Conservation (phyloP, 2,797 vertebrate genomes). For the Acanthopagrus latus region DNA sequence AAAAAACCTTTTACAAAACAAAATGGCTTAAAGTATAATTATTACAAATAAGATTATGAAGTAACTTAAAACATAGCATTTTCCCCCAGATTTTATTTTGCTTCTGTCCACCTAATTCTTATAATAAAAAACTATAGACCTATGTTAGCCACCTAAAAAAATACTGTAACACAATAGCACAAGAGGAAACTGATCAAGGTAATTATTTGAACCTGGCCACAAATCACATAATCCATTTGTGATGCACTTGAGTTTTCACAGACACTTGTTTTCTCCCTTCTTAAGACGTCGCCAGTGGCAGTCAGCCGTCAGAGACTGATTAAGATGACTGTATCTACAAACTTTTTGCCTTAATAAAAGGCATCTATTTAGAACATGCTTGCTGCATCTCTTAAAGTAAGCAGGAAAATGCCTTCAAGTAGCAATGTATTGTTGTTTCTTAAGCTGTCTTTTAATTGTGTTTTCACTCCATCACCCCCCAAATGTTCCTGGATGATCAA, state of each 20-base stretch:
- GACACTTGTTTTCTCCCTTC: slow-evolving; percentile 17
- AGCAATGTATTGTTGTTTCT: slow-evolving; percentile 20
- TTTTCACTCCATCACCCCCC: not conserved
- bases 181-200: not conserved
- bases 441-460: slow-evolving; percentile 2
- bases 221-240: slow-evolving; percentile 3
- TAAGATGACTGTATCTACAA: slow-evolving; percentile 26
- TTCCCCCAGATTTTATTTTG: no score
- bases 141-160: no score
- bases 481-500: slow-evolving; percentile 8
- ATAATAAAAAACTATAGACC: not conserved
- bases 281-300: slow-evolving; percentile 22
- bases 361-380: slow-evolving; percentile 2
- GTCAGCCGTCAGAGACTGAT: slow-evolving; percentile 32
- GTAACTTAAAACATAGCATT: no score
- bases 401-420: slow-evolving; percentile 11
- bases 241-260: slow-evolving; percentile 10
- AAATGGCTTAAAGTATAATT: no score
- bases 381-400: slow-evolving; percentile 32
- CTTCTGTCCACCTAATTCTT: not conserved
- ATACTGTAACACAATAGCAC: not conserved
- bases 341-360: slow-evolving; percentile 34
- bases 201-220: not conserved
- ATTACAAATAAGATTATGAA: no score
- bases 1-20: no score